Conservation (phyloP, 1,140 invertebrate species). For the Mizuhopecten yessoensis region DNA sequence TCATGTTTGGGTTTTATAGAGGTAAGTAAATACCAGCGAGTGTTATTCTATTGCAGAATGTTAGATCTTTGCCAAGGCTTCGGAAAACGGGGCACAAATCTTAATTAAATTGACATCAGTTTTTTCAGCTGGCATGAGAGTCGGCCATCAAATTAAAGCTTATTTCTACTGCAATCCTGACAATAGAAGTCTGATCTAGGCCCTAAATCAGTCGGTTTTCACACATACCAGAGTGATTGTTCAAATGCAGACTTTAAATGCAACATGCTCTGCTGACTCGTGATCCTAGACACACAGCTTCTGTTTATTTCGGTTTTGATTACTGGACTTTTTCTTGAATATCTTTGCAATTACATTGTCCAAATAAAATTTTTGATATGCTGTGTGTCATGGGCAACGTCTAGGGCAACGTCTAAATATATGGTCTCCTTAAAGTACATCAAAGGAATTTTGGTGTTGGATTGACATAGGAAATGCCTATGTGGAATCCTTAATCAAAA, state of each 20-base stretch:
- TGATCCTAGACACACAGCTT: not conserved
- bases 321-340: not conserved
- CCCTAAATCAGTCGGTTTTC: slow-evolving; percentile 33
- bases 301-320: not conserved
- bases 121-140: slow-evolving; percentile 25
- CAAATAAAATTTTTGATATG: not conserved
- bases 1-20: slow-evolving; percentile 33
- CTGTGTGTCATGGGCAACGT: too few relatives aligned
- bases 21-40: not conserved
- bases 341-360: not conserved
- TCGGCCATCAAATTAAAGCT: slow-evolving; percentile 22
- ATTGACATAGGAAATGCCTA: too few relatives aligned
- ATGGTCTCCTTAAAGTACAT: too few relatives aligned
- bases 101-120: slow-evolving; percentile 35
- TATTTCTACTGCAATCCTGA: not conserved
- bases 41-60: slow-evolving; percentile 18
- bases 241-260: not conserved
- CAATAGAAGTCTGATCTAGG: not conserved
- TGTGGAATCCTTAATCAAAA: too few relatives aligned
- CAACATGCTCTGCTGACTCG: not conserved
- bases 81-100: slow-evolving; percentile 24
- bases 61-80: not conserved
- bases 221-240: not conserved
- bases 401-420: too few relatives aligned
- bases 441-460: too few relatives aligned